Conservation (phyloP, 2,888 invertebrate species). For the Drosophila incognita region DNA sequence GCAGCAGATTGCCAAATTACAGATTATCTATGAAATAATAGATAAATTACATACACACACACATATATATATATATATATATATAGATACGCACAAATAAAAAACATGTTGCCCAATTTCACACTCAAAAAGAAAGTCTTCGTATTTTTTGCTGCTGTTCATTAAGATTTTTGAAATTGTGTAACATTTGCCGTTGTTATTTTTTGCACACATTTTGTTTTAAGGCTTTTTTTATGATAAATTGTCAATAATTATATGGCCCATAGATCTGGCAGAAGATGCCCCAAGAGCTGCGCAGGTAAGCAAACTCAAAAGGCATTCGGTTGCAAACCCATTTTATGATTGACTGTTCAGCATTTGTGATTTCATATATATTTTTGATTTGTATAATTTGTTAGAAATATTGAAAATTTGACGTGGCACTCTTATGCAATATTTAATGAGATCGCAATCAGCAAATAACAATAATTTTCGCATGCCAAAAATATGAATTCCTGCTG, state of each 20-base stretch:
- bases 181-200: constrained; percentile 41
- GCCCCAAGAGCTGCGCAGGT: constrained; percentile 17
- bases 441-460: not conserved
- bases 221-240: constrained; percentile 37
- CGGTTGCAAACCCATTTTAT: constrained; percentile 27
- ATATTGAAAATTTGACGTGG: constrained; percentile 18
- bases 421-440: constrained; percentile 27
- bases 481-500: not conserved
- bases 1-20: constrained; percentile 29
- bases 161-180: constrained; percentile 55
- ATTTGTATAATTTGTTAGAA: constrained; percentile 5
- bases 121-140: constrained; percentile 59
- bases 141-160: constrained; percentile 11
- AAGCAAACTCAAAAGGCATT: constrained; percentile 28
- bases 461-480: not conserved
- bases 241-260: constrained; percentile 62
- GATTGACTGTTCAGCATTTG: constrained; percentile 48
- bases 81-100: not conserved
- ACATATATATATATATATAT: not conserved
- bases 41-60: constrained; percentile 8
- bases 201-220: constrained; percentile 24
- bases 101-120: constrained; percentile 21
- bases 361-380: constrained; percentile 22
- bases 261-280: constrained; percentile 45
- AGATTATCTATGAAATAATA: constrained; percentile 18